phyloP scores from a whole-genome alignment of 1,140 invertebrate species.

The Rhysida immarginata region DNA sequence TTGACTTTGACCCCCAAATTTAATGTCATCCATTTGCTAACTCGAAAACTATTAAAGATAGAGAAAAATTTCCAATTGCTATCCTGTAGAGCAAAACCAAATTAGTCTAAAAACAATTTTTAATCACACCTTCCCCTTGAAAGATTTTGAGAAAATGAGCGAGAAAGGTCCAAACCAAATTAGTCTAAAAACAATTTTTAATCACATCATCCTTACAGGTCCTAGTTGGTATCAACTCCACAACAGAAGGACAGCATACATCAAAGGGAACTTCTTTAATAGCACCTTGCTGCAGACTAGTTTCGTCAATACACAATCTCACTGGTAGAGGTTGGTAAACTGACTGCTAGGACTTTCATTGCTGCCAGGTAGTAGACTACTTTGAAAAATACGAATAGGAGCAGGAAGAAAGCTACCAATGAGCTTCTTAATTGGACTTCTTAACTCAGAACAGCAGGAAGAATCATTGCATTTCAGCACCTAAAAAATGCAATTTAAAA shows the following conservation, averaged over 20 bases:
- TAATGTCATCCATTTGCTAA: too few species aligned
- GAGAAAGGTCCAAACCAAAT: too few species aligned
- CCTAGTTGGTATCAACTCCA: background rate
- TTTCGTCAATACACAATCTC: background rate
- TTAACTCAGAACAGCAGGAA: background rate
- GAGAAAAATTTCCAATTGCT: too few species aligned
- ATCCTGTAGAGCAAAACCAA: too few species aligned
- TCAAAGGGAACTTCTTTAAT: background rate
- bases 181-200: too few species aligned
- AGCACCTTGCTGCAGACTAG: too few species aligned
- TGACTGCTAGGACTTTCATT: background rate
- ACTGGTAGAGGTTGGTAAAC: background rate
- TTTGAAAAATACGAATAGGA: background rate
- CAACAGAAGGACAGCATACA: background rate
- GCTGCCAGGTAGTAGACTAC: background rate
- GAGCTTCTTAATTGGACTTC: background rate
- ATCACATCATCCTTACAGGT: background rate
- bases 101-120: too few species aligned
- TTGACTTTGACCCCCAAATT: too few species aligned
- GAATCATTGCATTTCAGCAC: background rate
- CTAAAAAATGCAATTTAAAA: too few species aligned
- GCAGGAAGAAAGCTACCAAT: background rate
- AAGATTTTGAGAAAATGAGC: too few species aligned
- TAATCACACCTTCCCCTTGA: too few species aligned
- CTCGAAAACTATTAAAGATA: too few species aligned